Base-by-base conservation (phyloP, 1,140 invertebrate genomes). In the Philaenus spumarius region DNA sequence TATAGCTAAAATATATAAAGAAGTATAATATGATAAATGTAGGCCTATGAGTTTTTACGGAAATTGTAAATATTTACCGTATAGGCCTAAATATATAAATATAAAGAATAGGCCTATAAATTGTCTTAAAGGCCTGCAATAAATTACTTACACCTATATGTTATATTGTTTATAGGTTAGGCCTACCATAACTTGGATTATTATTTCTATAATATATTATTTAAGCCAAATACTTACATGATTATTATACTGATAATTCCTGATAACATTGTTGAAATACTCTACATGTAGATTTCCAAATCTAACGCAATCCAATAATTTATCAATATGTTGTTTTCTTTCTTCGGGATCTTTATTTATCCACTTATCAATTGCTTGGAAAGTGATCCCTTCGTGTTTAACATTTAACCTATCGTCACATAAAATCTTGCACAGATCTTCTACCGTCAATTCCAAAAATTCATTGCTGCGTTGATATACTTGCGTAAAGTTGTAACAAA, bases 391-490 rank as follows among this genome's bases (percentile, higher is more conserved):
- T 69, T 87, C 85, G 56, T 77, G 78, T 60, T 76, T 75, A 1
- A 85, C 83, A 69, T 90, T 90, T 1, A 91, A 70, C 63, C 85
- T 79, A 68, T 90, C 82, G 62, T 81, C 77, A 39, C 69, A 67
- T 43, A 84, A 68, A 53, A 84, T 72, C 47, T 77, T 73, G 60
- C 75, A 71, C 24, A 84, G 66, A 62, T 83, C 80, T 42, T 80
- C 73, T 17, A 72, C 72, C 3, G 73, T 65, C 17, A 83, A 63
- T 30, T 74, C 70, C 61, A 73, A 71, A 66, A 82, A 80, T 68
- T 82, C 78, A 35, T 19, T 37, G 50, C 50, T 35, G 37, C 3
- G 14, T 17, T 22, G 35, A 37, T 35, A 53, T 6, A 23, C 30
- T 14, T 19, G 5, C 5, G 40, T 42, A 15, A 15, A 42, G 5